A percentile compares a stretch with the other conserved stretches of the same genome.
Conservation (phyloP, 2,113 vertebrate genomes). For the Hydropotes inermis region DNA sequence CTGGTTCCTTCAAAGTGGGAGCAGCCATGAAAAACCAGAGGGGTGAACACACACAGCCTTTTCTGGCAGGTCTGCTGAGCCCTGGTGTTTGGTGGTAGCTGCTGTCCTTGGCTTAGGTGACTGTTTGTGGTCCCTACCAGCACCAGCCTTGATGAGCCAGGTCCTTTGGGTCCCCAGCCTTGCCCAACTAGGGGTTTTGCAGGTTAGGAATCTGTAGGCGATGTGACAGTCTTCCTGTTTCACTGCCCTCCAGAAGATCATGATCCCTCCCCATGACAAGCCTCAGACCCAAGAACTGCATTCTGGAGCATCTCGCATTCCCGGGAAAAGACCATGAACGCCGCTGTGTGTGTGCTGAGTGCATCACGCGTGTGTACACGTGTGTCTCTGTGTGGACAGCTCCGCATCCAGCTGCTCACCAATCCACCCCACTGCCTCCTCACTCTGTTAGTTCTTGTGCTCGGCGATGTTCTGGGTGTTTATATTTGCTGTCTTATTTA, state of each 20-base stretch:
- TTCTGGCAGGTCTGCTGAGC: neutral
- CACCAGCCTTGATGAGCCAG: neutral
- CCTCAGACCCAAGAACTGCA: neutral
- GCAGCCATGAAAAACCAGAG: neutral
- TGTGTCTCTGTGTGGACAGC: neutral
- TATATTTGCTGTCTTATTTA: slow-evolving; percentile 16
- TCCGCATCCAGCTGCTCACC: neutral
- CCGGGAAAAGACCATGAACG: neutral
- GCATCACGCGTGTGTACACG: rapidly evolving
- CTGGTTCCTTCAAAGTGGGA: neutral
- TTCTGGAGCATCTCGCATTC: neutral
- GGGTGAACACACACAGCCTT: neutral
- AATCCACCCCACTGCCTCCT: neutral
- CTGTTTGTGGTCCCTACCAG: too few species aligned
- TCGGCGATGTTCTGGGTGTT: neutral
- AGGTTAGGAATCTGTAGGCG: neutral
- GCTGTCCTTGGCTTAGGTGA: neutral
- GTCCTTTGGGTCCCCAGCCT: neutral
- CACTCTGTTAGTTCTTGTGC: neutral
- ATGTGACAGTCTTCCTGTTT: rapidly evolving
- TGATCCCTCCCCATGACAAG: neutral
- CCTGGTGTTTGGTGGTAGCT: rapidly evolving
- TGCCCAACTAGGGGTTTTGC: neutral
- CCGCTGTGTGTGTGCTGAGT: too few species aligned
- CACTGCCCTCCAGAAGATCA: neutral